Percentiles rank a stretch among this genome's conserved stretches.
Evolutionary conservation across 2,797 vertebrate species (phyloP).

Genomic region (Muscicapa striata): DNA sequence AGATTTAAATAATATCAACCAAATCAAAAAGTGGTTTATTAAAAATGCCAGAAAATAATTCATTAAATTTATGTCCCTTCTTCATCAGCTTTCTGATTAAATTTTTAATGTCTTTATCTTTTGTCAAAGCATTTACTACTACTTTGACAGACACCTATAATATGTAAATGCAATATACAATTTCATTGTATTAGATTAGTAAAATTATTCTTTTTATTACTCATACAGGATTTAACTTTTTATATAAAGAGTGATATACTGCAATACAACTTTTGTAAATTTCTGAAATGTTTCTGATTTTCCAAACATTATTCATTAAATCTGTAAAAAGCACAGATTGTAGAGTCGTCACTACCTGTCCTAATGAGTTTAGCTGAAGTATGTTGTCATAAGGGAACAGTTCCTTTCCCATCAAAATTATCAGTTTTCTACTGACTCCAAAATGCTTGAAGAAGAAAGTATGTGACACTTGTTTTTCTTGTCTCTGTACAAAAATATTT

Average conservation of each 20-base stretch:
- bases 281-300: neutral
- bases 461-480: neutral
- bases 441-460: neutral
- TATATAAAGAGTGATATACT: neutral
- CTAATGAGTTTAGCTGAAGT: neutral
- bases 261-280: neutral
- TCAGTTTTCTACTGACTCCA: neutral
- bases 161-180: neutral
- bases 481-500: neutral
- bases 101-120: neutral
- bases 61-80: accelerated
- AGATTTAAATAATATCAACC: neutral
- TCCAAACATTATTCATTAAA: neutral
- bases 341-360: too few relatives aligned
- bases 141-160: neutral
- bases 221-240: neutral
- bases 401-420: neutral
- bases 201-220: neutral
- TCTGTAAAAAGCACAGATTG: neutral
- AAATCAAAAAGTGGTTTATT: neutral
- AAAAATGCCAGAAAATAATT: neutral
- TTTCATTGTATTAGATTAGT: neutral
- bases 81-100: neutral
- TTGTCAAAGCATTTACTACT: neutral
- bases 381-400: neutral